Evolutionary conservation across 2,797 vertebrate genomes (phyloP), one percentile per base, ranked within the genome.

Genomic region (Tapirus indicus): DNA sequence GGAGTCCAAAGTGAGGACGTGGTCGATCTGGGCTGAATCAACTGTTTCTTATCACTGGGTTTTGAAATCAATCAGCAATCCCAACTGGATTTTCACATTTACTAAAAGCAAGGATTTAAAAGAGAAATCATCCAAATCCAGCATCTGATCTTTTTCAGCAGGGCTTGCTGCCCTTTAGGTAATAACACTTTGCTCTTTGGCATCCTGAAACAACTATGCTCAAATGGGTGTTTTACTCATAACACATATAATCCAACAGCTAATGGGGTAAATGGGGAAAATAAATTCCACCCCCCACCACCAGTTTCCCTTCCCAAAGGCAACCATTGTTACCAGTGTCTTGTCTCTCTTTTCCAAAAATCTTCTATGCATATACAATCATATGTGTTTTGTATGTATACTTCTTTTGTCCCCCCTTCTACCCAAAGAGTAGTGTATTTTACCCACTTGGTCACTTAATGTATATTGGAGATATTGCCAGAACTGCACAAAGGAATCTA

Each of bases 81-180:
- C 56, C 68, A 97, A 80, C 91, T 82, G 87, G 89, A 97, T 97
- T 96, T 85, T 97, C 91, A 44, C 83, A 96, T 71, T 89, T 84
- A 96, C 94, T 94, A 87, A 98, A 97, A 97, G 89, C 32, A 87
- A 90, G 71, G 66, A 87, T 95, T 93, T 93, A 60, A 97, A 84
- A 84, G 64, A 82, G 29, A 94, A 29, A 68, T 35, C 74, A 80
- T 77, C 93, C 87, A 91, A 93, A 87, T 23, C 38, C 69, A 90
- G 69, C 72, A 87, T 77, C 80, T 68, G 44, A 74, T 88, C 27
- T 7, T 79, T 77, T 62, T 44, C 29, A 27, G 41, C n/a, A 68
- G 82, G 32, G 69, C 29, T 62, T 52, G 32, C 69, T 85, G 35
- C 23, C 44, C 58, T 93, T 87, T 35, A 38, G 64, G 38, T 77